These are phyloP conservation scores for Murina feae DNA, from an alignment of 2,113 vertebrate genomes.

Conservation along the genomic window DNA sequence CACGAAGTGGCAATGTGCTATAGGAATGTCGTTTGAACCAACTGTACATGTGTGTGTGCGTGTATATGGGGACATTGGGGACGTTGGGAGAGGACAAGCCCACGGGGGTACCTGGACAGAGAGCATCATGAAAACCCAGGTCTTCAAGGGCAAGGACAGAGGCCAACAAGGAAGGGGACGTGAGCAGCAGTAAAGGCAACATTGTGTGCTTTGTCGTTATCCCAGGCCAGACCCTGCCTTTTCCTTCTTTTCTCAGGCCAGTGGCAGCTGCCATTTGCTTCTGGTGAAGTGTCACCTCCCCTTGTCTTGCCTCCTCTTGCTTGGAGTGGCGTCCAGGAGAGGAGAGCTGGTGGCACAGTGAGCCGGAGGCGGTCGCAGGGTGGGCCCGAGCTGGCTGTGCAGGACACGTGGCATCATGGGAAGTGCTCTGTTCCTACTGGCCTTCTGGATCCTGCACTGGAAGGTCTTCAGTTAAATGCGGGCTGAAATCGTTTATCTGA, in stretches of 20 bases:
- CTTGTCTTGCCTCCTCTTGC: neutral
- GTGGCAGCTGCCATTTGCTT: neutral
- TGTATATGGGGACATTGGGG: too few species aligned
- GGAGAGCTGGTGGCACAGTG: neutral
- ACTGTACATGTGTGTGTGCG: neutral
- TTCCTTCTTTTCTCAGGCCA: neutral
- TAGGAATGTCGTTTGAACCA: neutral
- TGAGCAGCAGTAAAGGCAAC: neutral
- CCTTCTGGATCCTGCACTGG: too few species aligned
- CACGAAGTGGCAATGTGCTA: neutral
- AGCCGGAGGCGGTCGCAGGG: neutral
- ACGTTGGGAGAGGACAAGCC: neutral
- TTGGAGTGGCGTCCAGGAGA: neutral
- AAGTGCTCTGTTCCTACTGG: rapidly evolving
- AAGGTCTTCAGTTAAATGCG: neutral
- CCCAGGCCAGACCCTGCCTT: neutral
- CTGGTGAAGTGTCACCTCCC: neutral
- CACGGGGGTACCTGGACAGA: neutral
- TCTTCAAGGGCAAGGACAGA: neutral
- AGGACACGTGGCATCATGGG: rapidly evolving
- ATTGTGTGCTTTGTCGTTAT: neutral
- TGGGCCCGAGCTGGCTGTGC: neutral
- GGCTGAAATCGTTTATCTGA: neutral
- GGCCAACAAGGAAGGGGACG: rapidly evolving
- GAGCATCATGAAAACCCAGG: neutral